Evolutionary conservation across 2,888 invertebrate species (phyloP).

Genomic region (Uropetala carovei): DNA sequence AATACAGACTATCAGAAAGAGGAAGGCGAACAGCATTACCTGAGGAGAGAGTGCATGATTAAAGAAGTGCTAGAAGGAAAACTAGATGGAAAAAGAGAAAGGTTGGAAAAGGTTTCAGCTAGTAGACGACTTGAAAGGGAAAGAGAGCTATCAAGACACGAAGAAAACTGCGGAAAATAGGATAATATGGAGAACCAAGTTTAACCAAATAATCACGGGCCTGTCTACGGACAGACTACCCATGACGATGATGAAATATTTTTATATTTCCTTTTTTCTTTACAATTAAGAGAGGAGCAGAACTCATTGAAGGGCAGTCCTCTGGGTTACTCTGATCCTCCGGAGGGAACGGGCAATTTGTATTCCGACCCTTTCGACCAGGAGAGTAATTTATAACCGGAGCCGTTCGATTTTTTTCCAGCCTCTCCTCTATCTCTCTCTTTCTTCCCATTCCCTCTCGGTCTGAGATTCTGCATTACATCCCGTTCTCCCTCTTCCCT

Average conservation of each 20-base stretch:
- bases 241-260: not conserved
- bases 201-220: not conserved
- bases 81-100: no score
- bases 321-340: not conserved
- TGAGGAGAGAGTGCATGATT: not conserved
- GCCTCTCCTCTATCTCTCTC: not conserved
- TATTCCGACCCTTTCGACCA: slow-evolving; percentile 35
- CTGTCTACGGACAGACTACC: no score
- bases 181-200: not conserved
- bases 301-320: slow-evolving; percentile 3
- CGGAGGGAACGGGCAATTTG: slow-evolving; percentile 42
- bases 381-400: slow-evolving; percentile 55
- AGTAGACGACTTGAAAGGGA: no score
- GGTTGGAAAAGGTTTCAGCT: no score
- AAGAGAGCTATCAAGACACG: no score
- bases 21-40: no score
- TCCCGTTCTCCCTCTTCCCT: not conserved
- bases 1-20: no score
- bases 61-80: not conserved
- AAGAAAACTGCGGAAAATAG: no score
- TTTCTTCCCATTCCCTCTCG: not conserved
- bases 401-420: slow-evolving; percentile 15
- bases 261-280: slow-evolving; percentile 3
- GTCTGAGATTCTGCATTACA: not conserved
- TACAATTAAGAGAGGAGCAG: slow-evolving; percentile 12